Evolutionary conservation across 2,113 vertebrate genomes (phyloP), one percentile per base, ranked within the genome.

Genomic region (Beaufortia kweichowensis): DNA sequence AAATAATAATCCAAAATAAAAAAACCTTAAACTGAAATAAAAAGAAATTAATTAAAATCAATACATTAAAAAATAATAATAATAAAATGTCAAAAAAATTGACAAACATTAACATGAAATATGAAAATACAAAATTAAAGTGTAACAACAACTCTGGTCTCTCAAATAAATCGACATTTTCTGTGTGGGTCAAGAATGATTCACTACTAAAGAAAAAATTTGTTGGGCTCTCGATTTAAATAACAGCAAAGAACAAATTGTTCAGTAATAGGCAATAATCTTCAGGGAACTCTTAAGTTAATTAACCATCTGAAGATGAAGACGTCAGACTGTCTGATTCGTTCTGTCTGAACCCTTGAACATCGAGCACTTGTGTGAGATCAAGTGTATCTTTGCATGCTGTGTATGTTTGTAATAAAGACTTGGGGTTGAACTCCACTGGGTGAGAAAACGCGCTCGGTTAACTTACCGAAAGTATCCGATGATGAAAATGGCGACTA

Each of bases 401-500:
- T 24, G 50, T 56, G 50, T 12, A 24, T 23, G 28, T 17, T 70
- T 7, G 0, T 56, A 56, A 56, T 23, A 12, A 39, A 55, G 1
- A 53, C 26, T n/a, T n/a, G n/a, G n/a, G n/a, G n/a, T n/a, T n/a
- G n/a, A n/a, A n/a, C n/a, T 15, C 31, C 17, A 5, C 17, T 50
- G 26, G 43, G 26, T 10, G 26, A 21, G 17, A 21, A 53, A 53
- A 53, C 7, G 7, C n/a, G 2, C 48, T 26, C 6, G 9, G 6
- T 35, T 17, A 3, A 43, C 84, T 84, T 88, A 95, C 95, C 94
- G 92, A 87, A 96, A 96, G 74, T 93, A 96, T 43, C 92, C 92
- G 21, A 96, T 94, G 82, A 95, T 92, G 78, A 95, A 81, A 88
- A 96, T 90, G 59, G 95, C 95, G 53, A 95, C 90, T 0, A 93